Conservation (phyloP, 2,888 invertebrate genomes). For the Chrysotoxum bicinctum region DNA sequence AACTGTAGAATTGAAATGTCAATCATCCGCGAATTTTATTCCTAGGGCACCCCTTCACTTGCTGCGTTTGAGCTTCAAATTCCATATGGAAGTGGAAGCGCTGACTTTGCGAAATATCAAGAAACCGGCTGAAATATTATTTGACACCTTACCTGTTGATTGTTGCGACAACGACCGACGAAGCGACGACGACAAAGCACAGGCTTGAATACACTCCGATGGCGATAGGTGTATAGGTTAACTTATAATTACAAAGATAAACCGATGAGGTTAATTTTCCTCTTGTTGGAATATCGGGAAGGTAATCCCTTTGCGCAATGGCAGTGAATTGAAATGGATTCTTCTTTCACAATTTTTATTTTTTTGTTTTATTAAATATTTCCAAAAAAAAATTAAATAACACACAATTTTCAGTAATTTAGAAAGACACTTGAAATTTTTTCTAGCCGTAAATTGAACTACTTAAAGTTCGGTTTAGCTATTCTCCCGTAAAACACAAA, state of each 20-base stretch:
- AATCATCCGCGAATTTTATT: constrained; percentile 7
- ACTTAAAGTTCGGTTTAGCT: background rate
- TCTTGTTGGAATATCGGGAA: constrained; percentile 27
- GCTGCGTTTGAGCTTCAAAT: background rate
- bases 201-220: background rate
- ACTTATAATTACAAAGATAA: constrained; percentile 14
- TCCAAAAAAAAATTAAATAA: background rate
- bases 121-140: constrained; percentile 53
- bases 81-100: constrained; percentile 30
- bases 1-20: constrained; percentile 48
- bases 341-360: constrained; percentile 25
- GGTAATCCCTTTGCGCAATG: constrained; percentile 66
- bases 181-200: background rate
- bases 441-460: background rate
- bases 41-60: constrained; percentile 10
- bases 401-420: background rate
- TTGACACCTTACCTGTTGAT: constrained; percentile 68
- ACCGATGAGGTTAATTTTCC: constrained; percentile 33
- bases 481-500: constrained; percentile 1
- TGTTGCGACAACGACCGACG: constrained; percentile 29
- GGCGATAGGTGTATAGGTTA: background rate
- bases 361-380: background rate
- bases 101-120: constrained; percentile 12
- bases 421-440: background rate
- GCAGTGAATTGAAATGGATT: constrained; percentile 34